Evolutionary conservation across 2,113 vertebrate species (phyloP), one percentile per base, ranked within the genome.

Genomic region (Vidua chalybeata): DNA sequence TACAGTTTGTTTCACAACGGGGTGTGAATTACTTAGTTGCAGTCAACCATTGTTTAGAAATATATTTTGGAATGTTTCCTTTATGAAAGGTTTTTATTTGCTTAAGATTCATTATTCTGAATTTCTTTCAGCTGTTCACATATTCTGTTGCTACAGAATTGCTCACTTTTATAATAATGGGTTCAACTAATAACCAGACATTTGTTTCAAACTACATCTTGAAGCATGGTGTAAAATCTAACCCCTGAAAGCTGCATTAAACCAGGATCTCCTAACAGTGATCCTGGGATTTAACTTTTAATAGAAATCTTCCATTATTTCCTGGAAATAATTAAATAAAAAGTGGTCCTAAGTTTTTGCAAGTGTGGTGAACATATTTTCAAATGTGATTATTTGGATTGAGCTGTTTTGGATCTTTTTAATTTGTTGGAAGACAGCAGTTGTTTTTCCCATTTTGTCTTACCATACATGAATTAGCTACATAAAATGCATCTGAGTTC

Each of bases 1-100:
- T 90, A 62, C 89, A 92, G 78, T 94, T 97, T 95, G 69, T 93
- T 96, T 95, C 91, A 96, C 90, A 79, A 74, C 3, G 4, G 94
- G 90, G 94, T 92, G 95, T 85, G 94, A 96, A 96, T 93, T 88
- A 89, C 86, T 96, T 97, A 94, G 95, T 95, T 91, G 91, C 88
- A 93, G 83, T 96, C 94, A 95, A 87, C 83, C 92, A 92, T 97
- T 96, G 95, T 96, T 97, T 95, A 73, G 94, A 95, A 96, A 93
- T 93, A 69, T 82, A 83, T 95, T 94, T 95, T 94, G 96, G 95
- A 96, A 95, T 92, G 90, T 68, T 90, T 95, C 89, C 77, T 89
- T 92, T 96, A 75, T 93, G 87, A 87, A 96, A 95, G 83, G 9
- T 78, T 96, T 96, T 93, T 89, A 94, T 96, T 97, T 94, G 49